A percentile compares a stretch with the other conserved stretches of the same genome.
phyloP scores from a whole-genome alignment of 2,113 vertebrate species.

The Danionella cerebrum region DNA sequence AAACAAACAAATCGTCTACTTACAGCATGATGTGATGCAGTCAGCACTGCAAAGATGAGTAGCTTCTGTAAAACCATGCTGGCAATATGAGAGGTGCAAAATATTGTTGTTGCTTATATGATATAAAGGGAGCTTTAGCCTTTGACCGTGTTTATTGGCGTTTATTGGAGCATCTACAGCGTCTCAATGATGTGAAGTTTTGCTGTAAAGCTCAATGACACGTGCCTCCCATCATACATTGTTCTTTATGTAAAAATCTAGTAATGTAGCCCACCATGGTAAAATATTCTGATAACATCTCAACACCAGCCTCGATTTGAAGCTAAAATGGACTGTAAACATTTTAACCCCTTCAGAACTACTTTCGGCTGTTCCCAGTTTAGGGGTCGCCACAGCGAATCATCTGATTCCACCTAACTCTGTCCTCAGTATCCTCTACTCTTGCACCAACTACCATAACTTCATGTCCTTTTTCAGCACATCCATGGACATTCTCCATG shows the following conservation, averaged over 20 bases:
- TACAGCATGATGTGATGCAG: constrained; percentile 40
- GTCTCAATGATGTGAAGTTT: neutral
- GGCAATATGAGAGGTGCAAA: neutral
- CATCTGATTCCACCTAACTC: no score
- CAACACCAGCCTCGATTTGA: neutral
- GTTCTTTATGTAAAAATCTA: no score
- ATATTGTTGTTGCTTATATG: constrained; percentile 29
- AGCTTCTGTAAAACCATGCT: constrained; percentile 28
- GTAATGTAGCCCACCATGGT: neutral
- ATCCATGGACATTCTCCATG: no score
- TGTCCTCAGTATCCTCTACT: no score
- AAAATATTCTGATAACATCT: neutral
- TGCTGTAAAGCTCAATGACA: constrained; percentile 3
- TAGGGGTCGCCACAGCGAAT: no score
- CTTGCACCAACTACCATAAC: no score
- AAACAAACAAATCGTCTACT: constrained; percentile 32
- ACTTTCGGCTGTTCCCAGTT: no score
- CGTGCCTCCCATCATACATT: neutral
- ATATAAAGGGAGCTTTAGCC: constrained; percentile 39
- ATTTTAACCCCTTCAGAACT: no score
- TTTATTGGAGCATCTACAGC: no score
- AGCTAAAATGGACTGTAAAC: no score
- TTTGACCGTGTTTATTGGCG: constrained; percentile 35
- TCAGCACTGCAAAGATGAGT: constrained; percentile 37
- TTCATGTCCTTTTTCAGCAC: no score